phyloP scores from a whole-genome alignment of 2,888 invertebrate species.

The Pseudanteris insignis region DNA sequence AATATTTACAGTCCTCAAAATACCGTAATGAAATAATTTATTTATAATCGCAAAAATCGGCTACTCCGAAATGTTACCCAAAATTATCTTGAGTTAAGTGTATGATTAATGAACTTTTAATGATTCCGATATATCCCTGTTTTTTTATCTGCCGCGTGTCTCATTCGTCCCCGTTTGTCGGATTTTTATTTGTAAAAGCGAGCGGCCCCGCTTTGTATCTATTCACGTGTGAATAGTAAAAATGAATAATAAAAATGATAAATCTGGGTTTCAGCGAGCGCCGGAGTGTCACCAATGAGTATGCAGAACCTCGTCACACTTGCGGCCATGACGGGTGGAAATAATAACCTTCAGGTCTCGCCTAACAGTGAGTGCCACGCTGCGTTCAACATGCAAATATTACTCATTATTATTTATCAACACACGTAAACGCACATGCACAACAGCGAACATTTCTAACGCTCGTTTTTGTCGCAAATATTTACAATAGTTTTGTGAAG shows the following conservation, averaged over 20 bases:
- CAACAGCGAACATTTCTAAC: slow-evolving; percentile 17
- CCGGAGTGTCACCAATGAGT: slow-evolving; percentile 75
- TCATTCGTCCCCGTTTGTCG: slow-evolving; percentile 24
- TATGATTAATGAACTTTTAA: slow-evolving; percentile 40
- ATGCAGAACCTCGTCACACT: slow-evolving; percentile 92
- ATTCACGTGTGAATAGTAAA: slow-evolving; percentile 28
- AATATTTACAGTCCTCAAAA: too few species aligned
- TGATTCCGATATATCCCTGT: slow-evolving; percentile 27
- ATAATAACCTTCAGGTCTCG: slow-evolving; percentile 68
- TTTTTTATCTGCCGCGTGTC: slow-evolving; percentile 29
- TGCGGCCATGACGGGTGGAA: slow-evolving; percentile 78
- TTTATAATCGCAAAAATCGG: too few species aligned
- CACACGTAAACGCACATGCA: too few species aligned
- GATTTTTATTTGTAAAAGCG: slow-evolving; percentile 23
- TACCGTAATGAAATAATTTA: too few species aligned
- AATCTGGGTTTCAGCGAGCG: slow-evolving; percentile 57
- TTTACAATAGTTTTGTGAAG: neutral
- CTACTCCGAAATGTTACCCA: neutral
- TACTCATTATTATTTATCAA: slow-evolving; percentile 31
- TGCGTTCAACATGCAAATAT: slow-evolving; percentile 33
- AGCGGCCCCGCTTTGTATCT: slow-evolving; percentile 15
- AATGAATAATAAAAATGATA: slow-evolving; percentile 17
- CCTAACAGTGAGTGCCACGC: slow-evolving; percentile 67
- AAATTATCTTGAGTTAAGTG: slow-evolving; percentile 16
- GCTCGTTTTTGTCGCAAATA: slow-evolving; percentile 8